A percentile compares a stretch with the other conserved stretches of the same genome.
Evolutionary conservation across 2,113 vertebrate species (phyloP).

Genomic region (Mustelus asterias): DNA sequence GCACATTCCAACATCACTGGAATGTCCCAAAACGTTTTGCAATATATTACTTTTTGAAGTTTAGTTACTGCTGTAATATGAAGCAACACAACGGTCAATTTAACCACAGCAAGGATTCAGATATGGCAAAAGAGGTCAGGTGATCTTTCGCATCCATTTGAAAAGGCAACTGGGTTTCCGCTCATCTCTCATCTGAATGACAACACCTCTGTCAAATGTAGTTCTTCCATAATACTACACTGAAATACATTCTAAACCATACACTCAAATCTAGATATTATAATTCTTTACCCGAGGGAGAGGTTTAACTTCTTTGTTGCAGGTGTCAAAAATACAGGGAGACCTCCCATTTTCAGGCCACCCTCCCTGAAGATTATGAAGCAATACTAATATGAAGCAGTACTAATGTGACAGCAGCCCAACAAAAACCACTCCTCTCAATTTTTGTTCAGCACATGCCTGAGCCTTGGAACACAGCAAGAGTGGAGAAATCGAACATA

Average conservation of each 20-base stretch:
- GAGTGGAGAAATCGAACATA: neutral
- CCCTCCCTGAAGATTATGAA: neutral
- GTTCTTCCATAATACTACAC: neutral
- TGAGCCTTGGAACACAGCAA: neutral
- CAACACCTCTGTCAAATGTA: neutral
- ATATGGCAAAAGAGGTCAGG: neutral
- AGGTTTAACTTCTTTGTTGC: neutral
- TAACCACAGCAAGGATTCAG: neutral
- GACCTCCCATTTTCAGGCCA: neutral
- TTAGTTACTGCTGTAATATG: neutral
- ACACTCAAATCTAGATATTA: neutral
- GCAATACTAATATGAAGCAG: neutral
- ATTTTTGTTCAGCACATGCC: neutral
- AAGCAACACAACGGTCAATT: neutral
- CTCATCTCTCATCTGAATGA: neutral
- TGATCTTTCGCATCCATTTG: neutral
- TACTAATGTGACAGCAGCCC: neutral
- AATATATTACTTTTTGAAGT: neutral
- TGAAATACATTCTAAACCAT: neutral
- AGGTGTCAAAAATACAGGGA: neutral
- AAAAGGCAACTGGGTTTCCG: neutral
- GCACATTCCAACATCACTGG: neutral
- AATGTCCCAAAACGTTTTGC: neutral
- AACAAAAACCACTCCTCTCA: neutral
- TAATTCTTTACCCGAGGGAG: neutral